Percentiles rank a stretch among this genome's conserved stretches.
Evolutionary conservation across 2,113 vertebrate genomes (phyloP).

Genomic region (Sander lucioperca): DNA sequence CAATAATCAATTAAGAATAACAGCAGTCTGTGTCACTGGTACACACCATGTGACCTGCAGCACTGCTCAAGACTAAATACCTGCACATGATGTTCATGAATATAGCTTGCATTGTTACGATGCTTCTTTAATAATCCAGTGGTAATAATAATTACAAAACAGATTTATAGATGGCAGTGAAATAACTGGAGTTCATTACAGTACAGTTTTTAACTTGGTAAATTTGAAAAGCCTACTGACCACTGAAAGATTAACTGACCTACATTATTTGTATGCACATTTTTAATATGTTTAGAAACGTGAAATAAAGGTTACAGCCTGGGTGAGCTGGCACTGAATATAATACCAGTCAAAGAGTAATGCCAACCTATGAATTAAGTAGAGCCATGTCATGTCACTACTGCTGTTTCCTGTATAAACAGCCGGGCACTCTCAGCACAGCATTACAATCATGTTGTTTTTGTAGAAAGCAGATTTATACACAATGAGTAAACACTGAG

Average conservation of each 20-base stretch:
- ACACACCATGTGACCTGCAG: conserved; percentile 43
- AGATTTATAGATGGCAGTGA: conserved; percentile 43
- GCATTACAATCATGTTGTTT: conserved; percentile 49
- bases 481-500: conserved; percentile 39
- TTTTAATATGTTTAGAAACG: conserved; percentile 6
- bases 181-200: conserved; percentile 31
- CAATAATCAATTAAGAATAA: conserved; percentile 25
- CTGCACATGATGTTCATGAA: conserved; percentile 40
- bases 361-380: not conserved
- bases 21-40: conserved; percentile 40
- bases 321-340: conserved; percentile 28
- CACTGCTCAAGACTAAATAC: conserved; percentile 12
- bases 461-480: conserved; percentile 61
- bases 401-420: conserved; percentile 15
- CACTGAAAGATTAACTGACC: not conserved
- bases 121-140: conserved; percentile 27
- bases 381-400: conserved; percentile 19
- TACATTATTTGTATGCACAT: conserved; percentile 14
- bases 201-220: not conserved
- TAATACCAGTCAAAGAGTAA: conserved; percentile 13
- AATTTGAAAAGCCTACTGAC: conserved; percentile 37
- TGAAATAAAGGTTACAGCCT: not conserved
- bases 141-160: conserved; percentile 23
- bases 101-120: conserved; percentile 59
- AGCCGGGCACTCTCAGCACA: conserved; percentile 36